Evolutionary conservation across 2,113 vertebrate species (phyloP).

Genomic region (Dasypus novemcinctus): DNA sequence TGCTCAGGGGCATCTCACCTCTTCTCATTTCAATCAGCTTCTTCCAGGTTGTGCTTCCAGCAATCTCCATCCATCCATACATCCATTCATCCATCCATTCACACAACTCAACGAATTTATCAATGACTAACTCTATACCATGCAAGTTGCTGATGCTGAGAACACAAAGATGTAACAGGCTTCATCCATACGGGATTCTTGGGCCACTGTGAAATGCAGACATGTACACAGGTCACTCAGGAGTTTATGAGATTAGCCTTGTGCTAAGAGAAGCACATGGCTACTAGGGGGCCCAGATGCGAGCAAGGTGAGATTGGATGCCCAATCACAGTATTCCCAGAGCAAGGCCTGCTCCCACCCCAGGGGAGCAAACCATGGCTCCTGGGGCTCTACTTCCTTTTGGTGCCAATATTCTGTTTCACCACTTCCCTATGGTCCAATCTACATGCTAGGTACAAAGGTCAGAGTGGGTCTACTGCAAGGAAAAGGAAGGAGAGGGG

Average conservation of each 20-base stretch:
- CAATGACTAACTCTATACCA: background rate
- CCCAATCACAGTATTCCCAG: background rate
- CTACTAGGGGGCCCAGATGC: background rate
- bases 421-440: background rate
- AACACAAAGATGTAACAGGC: background rate
- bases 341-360: background rate
- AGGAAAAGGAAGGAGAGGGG: background rate
- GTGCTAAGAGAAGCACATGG: background rate
- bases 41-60: slow-evolving; percentile 1
- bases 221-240: background rate
- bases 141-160: background rate
- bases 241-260: background rate
- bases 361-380: background rate
- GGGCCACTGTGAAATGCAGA: background rate
- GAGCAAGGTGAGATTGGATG: background rate
- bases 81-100: background rate
- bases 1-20: slow-evolving; percentile 32
- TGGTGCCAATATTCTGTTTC: background rate
- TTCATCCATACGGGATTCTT: background rate
- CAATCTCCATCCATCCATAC: background rate
- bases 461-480: background rate
- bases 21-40: background rate
- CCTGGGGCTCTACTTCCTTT: background rate
- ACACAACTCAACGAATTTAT: background rate
- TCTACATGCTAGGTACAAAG: background rate